phyloP scores from a whole-genome alignment of 2,888 invertebrate species.

The Netelia inedita region DNA sequence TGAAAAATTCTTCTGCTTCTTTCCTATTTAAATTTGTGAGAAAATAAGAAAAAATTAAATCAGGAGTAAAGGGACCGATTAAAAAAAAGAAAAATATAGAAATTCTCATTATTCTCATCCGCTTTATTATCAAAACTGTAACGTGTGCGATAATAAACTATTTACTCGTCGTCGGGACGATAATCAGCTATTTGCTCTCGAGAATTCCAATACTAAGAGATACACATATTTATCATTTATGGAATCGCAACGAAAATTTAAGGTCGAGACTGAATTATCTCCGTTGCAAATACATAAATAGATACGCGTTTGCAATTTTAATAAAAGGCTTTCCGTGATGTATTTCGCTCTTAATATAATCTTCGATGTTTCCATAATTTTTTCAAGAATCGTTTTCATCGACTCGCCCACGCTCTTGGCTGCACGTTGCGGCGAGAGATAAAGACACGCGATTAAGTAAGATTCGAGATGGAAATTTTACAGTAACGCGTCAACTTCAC shows the following conservation, averaged over 20 bases:
- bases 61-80: background rate
- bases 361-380: background rate
- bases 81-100: background rate
- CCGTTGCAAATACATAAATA: background rate
- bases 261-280: too few relatives aligned
- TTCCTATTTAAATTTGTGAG: too few relatives aligned
- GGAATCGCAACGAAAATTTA: too few relatives aligned
- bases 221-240: too few relatives aligned
- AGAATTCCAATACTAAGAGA: background rate
- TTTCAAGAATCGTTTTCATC: background rate
- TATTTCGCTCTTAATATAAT: background rate
- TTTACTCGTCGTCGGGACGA: background rate
- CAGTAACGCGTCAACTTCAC: background rate
- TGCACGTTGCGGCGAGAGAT: background rate
- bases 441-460: slow-evolving; percentile 4
- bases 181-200: background rate
- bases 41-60: too few relatives aligned
- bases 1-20: too few relatives aligned
- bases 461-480: background rate
- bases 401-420: background rate
- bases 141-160: background rate
- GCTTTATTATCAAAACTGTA: background rate
- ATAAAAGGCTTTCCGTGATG: background rate
- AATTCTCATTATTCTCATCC: background rate
- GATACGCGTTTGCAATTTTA: background rate